Percentiles rank a stretch among this genome's conserved stretches.
These are phyloP conservation scores for Oreotrochilus melanogaster DNA, from an alignment of 2,113 vertebrate genomes.

Conservation along the genomic window DNA sequence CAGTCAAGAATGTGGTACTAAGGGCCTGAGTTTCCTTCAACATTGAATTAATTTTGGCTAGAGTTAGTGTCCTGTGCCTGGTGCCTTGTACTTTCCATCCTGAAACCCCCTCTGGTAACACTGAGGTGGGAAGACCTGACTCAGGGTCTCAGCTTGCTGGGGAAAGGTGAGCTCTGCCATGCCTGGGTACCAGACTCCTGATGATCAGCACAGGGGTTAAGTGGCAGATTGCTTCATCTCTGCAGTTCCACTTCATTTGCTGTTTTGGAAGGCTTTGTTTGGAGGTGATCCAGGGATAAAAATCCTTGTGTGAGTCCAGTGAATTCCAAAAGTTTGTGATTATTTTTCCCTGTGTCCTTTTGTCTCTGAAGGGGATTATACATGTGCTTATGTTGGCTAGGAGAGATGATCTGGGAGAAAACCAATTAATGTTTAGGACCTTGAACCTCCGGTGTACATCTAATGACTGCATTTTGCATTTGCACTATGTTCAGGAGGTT, in stretches of 20 bases:
- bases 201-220: background rate
- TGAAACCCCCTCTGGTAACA: background rate
- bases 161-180: background rate
- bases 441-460: slow-evolving; percentile 44
- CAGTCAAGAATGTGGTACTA: background rate
- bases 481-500: slow-evolving; percentile 8
- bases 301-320: slow-evolving; percentile 2
- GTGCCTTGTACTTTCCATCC: background rate
- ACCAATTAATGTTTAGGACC: background rate
- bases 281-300: slow-evolving; percentile 15
- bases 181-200: background rate
- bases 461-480: slow-evolving; percentile 50
- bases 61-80: accelerated
- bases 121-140: background rate
- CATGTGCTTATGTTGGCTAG: slow-evolving; percentile 17
- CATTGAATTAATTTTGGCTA: accelerated
- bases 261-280: slow-evolving; percentile 12
- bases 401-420: slow-evolving; percentile 22
- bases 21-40: background rate
- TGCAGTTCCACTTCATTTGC: background rate
- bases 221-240: background rate
- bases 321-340: background rate
- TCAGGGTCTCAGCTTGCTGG: background rate
- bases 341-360: background rate
- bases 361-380: background rate